A percentile compares a stretch with the other conserved stretches of the same genome.
Conservation (phyloP, 2,888 invertebrate genomes). For the Chrysomela aeneicollis region DNA sequence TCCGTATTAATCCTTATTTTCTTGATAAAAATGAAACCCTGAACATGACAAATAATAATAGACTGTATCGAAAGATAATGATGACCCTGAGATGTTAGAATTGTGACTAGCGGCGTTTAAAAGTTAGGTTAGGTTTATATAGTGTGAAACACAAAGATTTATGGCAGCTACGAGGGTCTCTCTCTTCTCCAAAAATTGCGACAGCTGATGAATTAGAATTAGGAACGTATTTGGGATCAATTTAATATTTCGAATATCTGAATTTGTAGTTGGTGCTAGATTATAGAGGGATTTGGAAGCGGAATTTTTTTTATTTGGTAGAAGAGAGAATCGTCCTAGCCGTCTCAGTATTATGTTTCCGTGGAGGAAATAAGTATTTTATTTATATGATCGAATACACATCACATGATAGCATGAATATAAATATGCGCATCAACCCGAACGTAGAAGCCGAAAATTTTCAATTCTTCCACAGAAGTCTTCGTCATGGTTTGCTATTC, state of each 20-base stretch:
- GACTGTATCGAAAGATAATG: slow-evolving; percentile 37
- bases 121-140: slow-evolving; percentile 52
- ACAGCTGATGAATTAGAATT: not conserved
- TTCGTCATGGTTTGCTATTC: too few species aligned
- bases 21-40: slow-evolving; percentile 17
- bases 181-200: slow-evolving; percentile 11
- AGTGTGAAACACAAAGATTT: slow-evolving; percentile 54
- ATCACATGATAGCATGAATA: slow-evolving; percentile 42
- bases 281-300: not conserved
- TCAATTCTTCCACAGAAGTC: too few species aligned
- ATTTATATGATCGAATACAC: slow-evolving; percentile 40
- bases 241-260: not conserved
- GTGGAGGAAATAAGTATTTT: slow-evolving; percentile 37
- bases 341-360: slow-evolving; percentile 36
- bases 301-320: not conserved
- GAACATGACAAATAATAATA: slow-evolving; percentile 43
- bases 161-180: slow-evolving; percentile 17
- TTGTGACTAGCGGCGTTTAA: slow-evolving; percentile 62
- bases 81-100: slow-evolving; percentile 55
- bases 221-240: not conserved
- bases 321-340: slow-evolving; percentile 13
- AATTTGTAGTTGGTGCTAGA: not conserved
- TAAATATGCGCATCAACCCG: not conserved
- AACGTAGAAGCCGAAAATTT: not conserved
- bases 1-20: slow-evolving; percentile 6